Conservation (phyloP, 2,888 invertebrate genomes). For the Orchesellides sinensis region DNA sequence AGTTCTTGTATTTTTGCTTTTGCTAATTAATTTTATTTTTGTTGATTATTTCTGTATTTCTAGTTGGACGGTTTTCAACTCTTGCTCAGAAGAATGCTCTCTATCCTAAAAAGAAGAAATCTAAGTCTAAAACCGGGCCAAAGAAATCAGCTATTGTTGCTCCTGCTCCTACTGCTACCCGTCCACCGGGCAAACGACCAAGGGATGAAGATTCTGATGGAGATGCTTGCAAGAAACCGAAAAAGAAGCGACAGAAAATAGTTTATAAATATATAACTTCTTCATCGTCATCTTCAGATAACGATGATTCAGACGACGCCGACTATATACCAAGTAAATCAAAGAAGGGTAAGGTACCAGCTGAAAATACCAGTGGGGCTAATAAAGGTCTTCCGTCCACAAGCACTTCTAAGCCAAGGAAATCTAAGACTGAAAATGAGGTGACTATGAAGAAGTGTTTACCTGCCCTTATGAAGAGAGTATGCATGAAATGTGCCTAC, state of each 20-base stretch:
- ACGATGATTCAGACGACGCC: neutral
- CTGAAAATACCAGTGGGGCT: too few species aligned
- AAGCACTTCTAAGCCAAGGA: neutral
- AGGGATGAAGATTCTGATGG: neutral
- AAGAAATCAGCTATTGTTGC: too few species aligned
- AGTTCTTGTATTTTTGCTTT: neutral
- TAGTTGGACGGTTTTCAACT: constrained; percentile 20
- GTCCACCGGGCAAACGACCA: neutral
- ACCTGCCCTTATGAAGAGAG: neutral
- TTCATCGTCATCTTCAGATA: neutral
- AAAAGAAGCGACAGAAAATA: neutral
- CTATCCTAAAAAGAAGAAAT: neutral
- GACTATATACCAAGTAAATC: neutral
- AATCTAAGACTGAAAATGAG: neutral
- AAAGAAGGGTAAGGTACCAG: too few species aligned
- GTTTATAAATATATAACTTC: neutral
- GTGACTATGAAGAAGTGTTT: neutral
- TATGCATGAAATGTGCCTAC: constrained; percentile 4
- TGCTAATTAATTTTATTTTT: neutral
- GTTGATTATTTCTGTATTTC: neutral
- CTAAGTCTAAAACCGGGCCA: too few species aligned
- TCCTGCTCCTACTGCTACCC: too few species aligned
- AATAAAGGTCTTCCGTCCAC: neutral
- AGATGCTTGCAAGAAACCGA: neutral
- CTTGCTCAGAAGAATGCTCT: too few species aligned